A percentile compares a stretch with the other conserved stretches of the same genome.
phyloP scores from a whole-genome alignment of 2,797 vertebrate genomes.

The Anguilla anguilla region DNA sequence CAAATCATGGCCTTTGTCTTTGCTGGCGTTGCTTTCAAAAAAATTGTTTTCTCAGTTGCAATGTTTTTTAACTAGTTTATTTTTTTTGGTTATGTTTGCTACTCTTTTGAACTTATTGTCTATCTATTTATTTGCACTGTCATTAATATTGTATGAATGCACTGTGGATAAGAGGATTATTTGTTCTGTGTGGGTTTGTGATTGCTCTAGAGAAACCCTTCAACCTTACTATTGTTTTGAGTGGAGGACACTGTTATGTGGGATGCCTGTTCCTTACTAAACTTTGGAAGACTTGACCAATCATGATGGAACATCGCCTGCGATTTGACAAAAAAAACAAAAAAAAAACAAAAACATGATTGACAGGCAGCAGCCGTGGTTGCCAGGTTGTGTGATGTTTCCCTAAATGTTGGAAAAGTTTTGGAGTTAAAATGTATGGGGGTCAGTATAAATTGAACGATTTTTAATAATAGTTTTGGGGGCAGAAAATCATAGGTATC shows the following conservation, averaged over 20 bases:
- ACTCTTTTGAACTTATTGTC: not conserved
- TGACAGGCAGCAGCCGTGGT: not conserved
- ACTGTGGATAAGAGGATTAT: slow-evolving; percentile 9
- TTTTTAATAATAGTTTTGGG: not conserved
- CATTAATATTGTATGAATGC: slow-evolving; percentile 21
- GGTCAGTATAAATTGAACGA: not conserved
- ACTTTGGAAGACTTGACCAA: not conserved
- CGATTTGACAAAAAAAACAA: not conserved
- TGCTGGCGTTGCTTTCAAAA: slow-evolving; percentile 41
- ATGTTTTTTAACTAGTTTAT: slow-evolving; percentile 25
- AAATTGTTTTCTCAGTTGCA: slow-evolving; percentile 48
- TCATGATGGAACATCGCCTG: not conserved
- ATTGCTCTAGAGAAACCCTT: not conserved
- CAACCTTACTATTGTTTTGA: not conserved
- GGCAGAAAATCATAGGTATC: not conserved
- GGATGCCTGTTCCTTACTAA: not conserved
- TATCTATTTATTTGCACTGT: not conserved
- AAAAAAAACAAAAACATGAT: not conserved
- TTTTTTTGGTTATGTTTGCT: slow-evolving; percentile 30
- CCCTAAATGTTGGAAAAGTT: not conserved
- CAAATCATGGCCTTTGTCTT: slow-evolving; percentile 70
- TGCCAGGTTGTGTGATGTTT: not conserved
- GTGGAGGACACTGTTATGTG: not conserved
- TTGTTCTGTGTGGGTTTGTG: not conserved
- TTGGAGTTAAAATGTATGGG: not conserved